Percentiles rank a stretch among this genome's conserved stretches.
These are phyloP conservation scores for Hydropsyche tenuis DNA, from an alignment of 1,140 invertebrate species.

Conservation along the genomic window DNA sequence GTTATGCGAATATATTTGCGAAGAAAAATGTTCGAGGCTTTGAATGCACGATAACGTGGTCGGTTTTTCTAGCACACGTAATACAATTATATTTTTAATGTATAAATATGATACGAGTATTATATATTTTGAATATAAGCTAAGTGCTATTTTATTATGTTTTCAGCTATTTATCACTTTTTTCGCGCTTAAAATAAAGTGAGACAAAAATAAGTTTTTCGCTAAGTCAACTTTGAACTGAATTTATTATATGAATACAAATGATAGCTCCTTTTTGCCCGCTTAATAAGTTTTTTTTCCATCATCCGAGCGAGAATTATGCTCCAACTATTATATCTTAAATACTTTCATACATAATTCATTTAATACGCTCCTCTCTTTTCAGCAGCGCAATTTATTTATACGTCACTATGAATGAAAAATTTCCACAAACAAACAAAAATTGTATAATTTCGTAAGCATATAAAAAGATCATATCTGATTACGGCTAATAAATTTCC, in stretches of 20 bases:
- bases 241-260: slow-evolving; percentile 24
- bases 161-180: slow-evolving; percentile 12
- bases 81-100: background rate
- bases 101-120: background rate
- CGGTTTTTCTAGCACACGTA: background rate
- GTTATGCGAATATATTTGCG: slow-evolving; percentile 24
- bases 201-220: background rate
- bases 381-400: too few relatives aligned
- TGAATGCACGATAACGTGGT: background rate
- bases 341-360: background rate
- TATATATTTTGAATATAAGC: background rate
- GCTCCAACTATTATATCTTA: background rate
- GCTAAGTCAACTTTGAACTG: slow-evolving; percentile 1
- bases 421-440: too few relatives aligned
- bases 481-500: too few relatives aligned
- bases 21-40: slow-evolving; percentile 13
- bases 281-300: slow-evolving; percentile 3
- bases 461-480: too few relatives aligned
- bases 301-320: background rate
- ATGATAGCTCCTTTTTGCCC: slow-evolving; percentile 2
- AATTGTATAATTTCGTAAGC: too few relatives aligned
- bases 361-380: background rate
- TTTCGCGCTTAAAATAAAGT: slow-evolving; percentile 7
- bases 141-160: background rate
- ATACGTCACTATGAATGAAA: too few relatives aligned